A percentile compares a stretch with the other conserved stretches of the same genome.
These are phyloP conservation scores for Caprella mutica DNA, from an alignment of 2,888 invertebrate species.

Conservation along the genomic window DNA sequence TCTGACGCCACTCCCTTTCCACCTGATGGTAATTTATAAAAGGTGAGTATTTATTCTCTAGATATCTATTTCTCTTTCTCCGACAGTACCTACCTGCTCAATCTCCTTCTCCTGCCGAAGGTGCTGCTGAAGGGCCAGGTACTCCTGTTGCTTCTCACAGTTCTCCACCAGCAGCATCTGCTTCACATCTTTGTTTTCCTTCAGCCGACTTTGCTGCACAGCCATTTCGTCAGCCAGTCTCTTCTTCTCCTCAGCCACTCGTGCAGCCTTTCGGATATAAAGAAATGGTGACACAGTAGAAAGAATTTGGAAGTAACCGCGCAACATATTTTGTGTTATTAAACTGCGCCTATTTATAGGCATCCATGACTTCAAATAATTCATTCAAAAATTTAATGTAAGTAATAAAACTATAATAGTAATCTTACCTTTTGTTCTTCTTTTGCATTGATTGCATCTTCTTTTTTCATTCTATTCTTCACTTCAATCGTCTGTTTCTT, in stretches of 20 bases:
- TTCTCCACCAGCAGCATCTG: not conserved
- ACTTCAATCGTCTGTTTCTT: not conserved
- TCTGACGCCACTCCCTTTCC: not conserved
- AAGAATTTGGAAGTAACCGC: too few relatives aligned
- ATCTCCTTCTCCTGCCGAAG: not conserved
- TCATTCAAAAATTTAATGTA: too few relatives aligned
- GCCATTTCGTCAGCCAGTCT: not conserved
- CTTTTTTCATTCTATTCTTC: not conserved
- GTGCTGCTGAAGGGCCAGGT: conserved; percentile 1
- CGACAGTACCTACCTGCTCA: not conserved
- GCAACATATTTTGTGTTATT: too few relatives aligned
- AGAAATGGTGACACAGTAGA: too few relatives aligned
- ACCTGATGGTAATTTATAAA: too few relatives aligned
- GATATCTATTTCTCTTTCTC: too few relatives aligned
- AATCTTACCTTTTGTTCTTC: conserved; percentile 3
- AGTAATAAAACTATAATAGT: too few relatives aligned
- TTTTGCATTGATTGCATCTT: not conserved
- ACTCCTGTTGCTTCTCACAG: conserved; percentile 1
- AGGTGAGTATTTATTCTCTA: too few relatives aligned
- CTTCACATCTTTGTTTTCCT: not conserved
- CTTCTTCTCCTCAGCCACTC: conserved; percentile 1
- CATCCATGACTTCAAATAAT: too few relatives aligned
- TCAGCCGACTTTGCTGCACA: not conserved
- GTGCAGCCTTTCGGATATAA: not conserved
- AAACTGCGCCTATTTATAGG: too few relatives aligned